phyloP scores from a whole-genome alignment of 2,797 vertebrate genomes.

The Phalanger gymnotis region DNA sequence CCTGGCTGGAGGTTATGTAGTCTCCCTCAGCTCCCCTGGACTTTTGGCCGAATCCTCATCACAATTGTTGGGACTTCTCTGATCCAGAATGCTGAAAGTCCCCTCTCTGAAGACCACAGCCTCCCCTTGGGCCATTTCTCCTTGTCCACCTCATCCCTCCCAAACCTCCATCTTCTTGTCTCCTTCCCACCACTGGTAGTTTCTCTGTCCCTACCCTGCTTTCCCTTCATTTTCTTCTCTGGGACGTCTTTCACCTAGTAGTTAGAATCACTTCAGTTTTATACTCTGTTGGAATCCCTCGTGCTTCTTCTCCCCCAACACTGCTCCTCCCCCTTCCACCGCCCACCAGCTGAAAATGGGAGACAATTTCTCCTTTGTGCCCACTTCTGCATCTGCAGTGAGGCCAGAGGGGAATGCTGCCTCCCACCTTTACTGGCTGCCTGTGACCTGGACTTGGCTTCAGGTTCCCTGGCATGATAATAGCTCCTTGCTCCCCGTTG shows the following conservation, averaged over 20 bases:
- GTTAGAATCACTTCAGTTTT: not conserved
- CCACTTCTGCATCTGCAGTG: not conserved
- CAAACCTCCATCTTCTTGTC: not conserved
- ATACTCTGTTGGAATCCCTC: not conserved
- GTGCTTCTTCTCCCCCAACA: not conserved
- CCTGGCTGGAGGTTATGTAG: too few relatives aligned
- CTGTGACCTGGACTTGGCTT: not conserved
- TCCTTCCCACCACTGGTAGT: not conserved
- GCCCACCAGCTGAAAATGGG: not conserved
- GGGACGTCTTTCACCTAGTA: not conserved
- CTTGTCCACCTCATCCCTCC: too few relatives aligned
- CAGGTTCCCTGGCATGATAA: not conserved
- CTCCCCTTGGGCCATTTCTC: not conserved
- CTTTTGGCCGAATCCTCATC: not conserved
- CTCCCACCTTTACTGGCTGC: too few relatives aligned
- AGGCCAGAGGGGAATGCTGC: too few relatives aligned
- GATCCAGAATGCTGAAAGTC: not conserved
- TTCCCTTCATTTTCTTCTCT: not conserved
- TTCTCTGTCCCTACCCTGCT: not conserved
- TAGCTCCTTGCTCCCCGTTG: not conserved
- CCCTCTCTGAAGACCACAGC: not conserved
- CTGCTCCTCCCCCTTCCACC: not conserved
- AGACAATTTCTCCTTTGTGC: not conserved
- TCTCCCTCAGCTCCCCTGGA: too few relatives aligned
- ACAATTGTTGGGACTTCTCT: too few relatives aligned